phyloP scores from a whole-genome alignment of 2,888 invertebrate species.

The Melanostoma scalare region DNA sequence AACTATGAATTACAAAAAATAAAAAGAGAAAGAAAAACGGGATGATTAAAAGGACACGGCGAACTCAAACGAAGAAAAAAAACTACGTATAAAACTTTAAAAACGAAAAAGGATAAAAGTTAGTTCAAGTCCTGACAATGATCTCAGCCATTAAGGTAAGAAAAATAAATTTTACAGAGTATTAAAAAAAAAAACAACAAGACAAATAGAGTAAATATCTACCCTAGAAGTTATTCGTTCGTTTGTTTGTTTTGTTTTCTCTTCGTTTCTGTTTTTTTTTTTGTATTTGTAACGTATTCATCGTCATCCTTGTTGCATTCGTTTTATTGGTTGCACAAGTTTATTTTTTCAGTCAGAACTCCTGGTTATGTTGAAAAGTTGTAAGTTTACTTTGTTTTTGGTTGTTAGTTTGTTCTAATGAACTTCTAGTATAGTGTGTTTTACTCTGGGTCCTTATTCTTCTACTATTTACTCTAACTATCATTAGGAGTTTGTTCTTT shows the following conservation, averaged over 20 bases:
- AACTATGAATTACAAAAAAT: background rate
- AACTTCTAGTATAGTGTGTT: constrained; percentile 17
- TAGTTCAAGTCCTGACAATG: constrained; percentile 49
- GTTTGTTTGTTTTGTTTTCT: constrained; percentile 5
- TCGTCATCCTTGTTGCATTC: constrained; percentile 13
- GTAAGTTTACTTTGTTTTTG: constrained; percentile 11
- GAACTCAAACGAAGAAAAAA: background rate
- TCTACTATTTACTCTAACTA: constrained; percentile 28
- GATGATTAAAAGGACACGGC: constrained; percentile 38
- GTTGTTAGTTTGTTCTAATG: constrained; percentile 40
- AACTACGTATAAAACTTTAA: constrained; percentile 11
- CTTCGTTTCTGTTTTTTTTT: background rate
- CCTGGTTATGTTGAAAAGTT: constrained; percentile 31
- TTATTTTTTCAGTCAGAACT: background rate
- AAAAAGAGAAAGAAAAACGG: constrained; percentile 7
- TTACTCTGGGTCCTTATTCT: constrained; percentile 31
- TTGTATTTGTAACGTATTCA: constrained; percentile 11
- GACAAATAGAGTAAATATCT: constrained; percentile 21
- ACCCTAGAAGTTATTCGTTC: constrained; percentile 41
- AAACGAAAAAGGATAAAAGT: constrained; percentile 40
- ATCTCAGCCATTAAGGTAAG: constrained; percentile 58
- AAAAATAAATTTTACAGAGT: constrained; percentile 24
- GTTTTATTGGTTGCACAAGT: background rate
- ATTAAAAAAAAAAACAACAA: constrained; percentile 12
- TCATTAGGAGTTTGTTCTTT: constrained; percentile 39